Percentiles rank a stretch among this genome's conserved stretches.
phyloP scores from a whole-genome alignment of 2,888 invertebrate genomes.

The Tenthredo scrophulariae region DNA sequence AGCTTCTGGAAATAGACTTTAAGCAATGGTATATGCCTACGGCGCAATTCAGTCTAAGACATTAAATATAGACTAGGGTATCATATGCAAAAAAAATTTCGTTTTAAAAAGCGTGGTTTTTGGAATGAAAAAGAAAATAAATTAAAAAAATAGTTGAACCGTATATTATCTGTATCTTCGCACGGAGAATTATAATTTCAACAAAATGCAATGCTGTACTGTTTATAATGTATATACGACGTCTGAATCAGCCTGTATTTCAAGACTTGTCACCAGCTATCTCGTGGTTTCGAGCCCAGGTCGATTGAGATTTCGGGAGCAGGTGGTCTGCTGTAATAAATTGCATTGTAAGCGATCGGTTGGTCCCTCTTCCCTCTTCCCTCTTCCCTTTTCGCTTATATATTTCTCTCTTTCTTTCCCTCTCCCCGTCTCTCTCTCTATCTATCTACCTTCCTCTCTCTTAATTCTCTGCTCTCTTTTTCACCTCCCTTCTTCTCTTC shows the following conservation, averaged over 20 bases:
- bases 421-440: conserved; percentile 47
- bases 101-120: no score
- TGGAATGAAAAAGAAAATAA: no score
- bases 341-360: conserved; percentile 74
- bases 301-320: conserved; percentile 73
- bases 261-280: conserved; percentile 30
- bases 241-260: conserved; percentile 36
- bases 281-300: conserved; percentile 24
- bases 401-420: conserved; percentile 43
- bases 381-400: conserved; percentile 14
- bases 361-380: conserved; percentile 3
- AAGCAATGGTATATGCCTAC: neutral
- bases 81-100: neutral
- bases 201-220: neutral
- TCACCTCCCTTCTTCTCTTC: conserved; percentile 23
- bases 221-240: neutral
- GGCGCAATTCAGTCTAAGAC: neutral
- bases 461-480: conserved; percentile 49
- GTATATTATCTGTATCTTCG: neutral
- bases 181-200: neutral
- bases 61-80: neutral
- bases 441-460: conserved; percentile 51
- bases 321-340: conserved; percentile 75
- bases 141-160: no score
- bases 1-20: neutral